A percentile compares a stretch with the other conserved stretches of the same genome.
phyloP scores from a whole-genome alignment of 2,113 vertebrate species.

The Cathartes aura region DNA sequence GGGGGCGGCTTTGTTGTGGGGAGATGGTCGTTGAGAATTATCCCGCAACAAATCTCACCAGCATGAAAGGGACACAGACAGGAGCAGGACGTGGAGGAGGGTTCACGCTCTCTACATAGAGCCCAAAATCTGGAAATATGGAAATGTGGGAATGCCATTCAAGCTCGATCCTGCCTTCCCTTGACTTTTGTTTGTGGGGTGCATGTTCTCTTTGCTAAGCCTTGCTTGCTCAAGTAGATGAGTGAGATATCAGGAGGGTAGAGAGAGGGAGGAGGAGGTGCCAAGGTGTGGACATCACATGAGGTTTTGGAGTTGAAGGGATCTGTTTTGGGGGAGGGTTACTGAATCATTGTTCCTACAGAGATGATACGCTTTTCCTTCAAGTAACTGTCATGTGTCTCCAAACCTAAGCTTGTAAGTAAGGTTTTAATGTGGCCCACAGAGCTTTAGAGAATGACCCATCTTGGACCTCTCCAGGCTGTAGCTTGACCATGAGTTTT shows the following conservation, averaged over 20 bases:
- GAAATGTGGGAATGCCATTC: slow-evolving; percentile 5
- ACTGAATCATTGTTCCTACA: not conserved
- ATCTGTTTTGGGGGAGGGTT: not conserved
- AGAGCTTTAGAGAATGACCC: not conserved
- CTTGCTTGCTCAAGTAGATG: not conserved
- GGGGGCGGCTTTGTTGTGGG: slow-evolving; percentile 67
- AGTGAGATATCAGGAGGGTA: not conserved
- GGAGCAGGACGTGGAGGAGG: slow-evolving; percentile 37
- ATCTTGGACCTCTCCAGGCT: not conserved
- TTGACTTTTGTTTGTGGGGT: not conserved
- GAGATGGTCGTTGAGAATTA: slow-evolving; percentile 76
- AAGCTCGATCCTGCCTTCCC: not conserved
- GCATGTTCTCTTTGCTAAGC: not conserved
- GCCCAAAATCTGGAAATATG: slow-evolving; percentile 63
- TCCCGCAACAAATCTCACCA: slow-evolving; percentile 75
- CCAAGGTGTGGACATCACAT: not conserved
- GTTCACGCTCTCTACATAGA: not conserved
- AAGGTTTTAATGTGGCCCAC: not conserved
- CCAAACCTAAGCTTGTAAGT: not conserved
- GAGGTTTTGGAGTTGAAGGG: not conserved
- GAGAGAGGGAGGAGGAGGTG: not conserved
- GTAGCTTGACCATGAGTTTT: not conserved
- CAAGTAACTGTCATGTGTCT: not conserved
- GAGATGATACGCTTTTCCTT: not conserved
- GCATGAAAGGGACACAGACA: slow-evolving; percentile 20